Evolutionary conservation across 2,113 vertebrate species (phyloP).

Genomic region (Clinocottus analis): DNA sequence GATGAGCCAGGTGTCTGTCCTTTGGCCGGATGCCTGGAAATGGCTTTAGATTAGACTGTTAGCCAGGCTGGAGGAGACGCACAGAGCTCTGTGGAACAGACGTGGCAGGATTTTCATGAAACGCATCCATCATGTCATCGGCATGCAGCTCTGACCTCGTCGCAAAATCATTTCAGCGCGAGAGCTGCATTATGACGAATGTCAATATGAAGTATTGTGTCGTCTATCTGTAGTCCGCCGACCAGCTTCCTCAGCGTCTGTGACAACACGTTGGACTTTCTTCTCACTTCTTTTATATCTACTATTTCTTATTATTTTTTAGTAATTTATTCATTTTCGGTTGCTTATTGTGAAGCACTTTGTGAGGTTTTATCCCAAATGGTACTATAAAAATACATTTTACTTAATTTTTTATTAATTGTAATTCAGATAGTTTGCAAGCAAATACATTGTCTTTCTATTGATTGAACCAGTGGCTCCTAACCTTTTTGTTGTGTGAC

Average conservation of each 20-base stretch:
- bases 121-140: conserved; percentile 55
- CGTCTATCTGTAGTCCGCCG: conserved; percentile 8
- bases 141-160: conserved; percentile 28
- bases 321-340: too few relatives aligned
- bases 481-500: not conserved
- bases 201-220: conserved; percentile 38
- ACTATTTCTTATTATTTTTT: not conserved
- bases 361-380: not conserved
- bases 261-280: not conserved
- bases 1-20: conserved; percentile 69
- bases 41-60: conserved; percentile 58
- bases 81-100: conserved; percentile 14
- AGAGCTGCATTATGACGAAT: conserved; percentile 57
- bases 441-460: not conserved
- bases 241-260: conserved; percentile 10
- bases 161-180: conserved; percentile 33
- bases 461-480: not conserved
- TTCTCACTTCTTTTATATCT: not conserved
- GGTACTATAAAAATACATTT: not conserved
- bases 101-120: conserved; percentile 51
- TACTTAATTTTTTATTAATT: not conserved
- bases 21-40: conserved; percentile 67
- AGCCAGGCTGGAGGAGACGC: not conserved
- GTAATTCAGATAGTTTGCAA: not conserved
- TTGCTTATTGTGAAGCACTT: not conserved